Evolutionary conservation across 2,888 invertebrate genomes (phyloP).

Genomic region (Notodonta dromedarius): DNA sequence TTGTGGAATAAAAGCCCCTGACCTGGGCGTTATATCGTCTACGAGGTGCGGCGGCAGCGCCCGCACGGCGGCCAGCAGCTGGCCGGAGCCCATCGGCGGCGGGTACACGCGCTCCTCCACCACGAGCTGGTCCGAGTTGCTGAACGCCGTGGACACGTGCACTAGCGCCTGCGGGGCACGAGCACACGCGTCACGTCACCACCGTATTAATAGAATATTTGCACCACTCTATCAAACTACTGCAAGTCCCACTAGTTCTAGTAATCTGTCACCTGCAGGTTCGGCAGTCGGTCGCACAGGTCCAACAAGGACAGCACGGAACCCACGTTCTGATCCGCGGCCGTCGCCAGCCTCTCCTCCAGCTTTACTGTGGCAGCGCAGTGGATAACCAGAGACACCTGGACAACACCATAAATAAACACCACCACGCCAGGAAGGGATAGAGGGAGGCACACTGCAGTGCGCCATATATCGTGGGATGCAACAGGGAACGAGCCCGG

Average conservation of each 20-base stretch:
- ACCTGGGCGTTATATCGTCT: conserved; percentile 19
- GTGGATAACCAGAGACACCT: conserved; percentile 90
- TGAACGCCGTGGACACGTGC: conserved; percentile 94
- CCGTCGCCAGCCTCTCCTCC: conserved; percentile 88
- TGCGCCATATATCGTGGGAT: too few relatives aligned
- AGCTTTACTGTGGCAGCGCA: conserved; percentile 92
- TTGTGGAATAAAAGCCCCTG: too few relatives aligned
- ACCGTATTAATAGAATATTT: too few relatives aligned
- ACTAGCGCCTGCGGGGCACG: conserved; percentile 81
- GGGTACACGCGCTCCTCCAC: conserved; percentile 91
- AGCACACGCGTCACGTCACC: neutral
- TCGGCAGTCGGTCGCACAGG: conserved; percentile 87
- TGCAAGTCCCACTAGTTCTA: too few relatives aligned
- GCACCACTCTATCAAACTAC: too few relatives aligned
- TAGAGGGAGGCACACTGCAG: too few relatives aligned
- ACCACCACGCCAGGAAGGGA: too few relatives aligned
- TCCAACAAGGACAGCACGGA: conserved; percentile 87
- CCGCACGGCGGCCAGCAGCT: conserved; percentile 86
- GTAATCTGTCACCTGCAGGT: conserved; percentile 81
- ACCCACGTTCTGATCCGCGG: conserved; percentile 89
- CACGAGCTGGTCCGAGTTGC: conserved; percentile 87
- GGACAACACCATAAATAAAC: conserved; percentile 19
- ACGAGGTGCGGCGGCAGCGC: conserved; percentile 71
- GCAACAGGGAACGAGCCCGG: too few relatives aligned
- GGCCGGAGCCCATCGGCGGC: conserved; percentile 83